These are phyloP conservation scores for Caenorhabditis sp. DNA, from an alignment of 2,888 invertebrate genomes.

Conservation along the genomic window DNA sequence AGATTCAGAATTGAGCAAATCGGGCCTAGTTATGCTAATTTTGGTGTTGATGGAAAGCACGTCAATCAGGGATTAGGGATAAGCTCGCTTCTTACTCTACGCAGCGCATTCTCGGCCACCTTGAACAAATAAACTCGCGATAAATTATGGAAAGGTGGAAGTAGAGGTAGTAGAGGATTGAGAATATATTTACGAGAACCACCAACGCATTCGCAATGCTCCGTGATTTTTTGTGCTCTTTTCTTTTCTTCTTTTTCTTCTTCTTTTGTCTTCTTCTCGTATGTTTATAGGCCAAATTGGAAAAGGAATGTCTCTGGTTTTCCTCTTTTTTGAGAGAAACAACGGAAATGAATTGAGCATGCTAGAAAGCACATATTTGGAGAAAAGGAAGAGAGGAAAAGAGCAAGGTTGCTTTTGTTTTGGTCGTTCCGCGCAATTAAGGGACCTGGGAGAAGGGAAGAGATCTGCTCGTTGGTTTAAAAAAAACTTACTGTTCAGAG, in stretches of 20 bases:
- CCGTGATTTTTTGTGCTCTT: conserved; percentile 17
- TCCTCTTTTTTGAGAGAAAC: conserved; percentile 7
- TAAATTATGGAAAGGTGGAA: conserved; percentile 2
- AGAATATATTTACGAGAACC: conserved; percentile 2
- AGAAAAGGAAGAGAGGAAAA: not conserved
- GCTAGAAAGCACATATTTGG: conserved; percentile 14
- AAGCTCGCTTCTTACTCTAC: not conserved
- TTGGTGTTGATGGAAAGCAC: too few relatives aligned
- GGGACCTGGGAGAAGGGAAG: not conserved
- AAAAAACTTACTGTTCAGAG: not conserved
- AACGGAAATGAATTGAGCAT: conserved; percentile 30
- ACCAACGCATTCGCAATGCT: not conserved
- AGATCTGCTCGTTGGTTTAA: not conserved
- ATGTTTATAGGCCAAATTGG: conserved; percentile 42
- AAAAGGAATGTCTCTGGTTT: conserved; percentile 16
- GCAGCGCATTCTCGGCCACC: not conserved
- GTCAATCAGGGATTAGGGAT: conserved; percentile 6
- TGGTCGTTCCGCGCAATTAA: conserved; percentile 9
- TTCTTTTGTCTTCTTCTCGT: not conserved
- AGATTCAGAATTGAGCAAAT: too few relatives aligned
- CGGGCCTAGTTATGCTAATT: too few relatives aligned
- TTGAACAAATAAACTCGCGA: not conserved
- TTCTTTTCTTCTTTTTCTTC: not conserved
- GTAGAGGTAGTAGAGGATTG: conserved; percentile 1
- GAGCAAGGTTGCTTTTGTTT: not conserved